Evolutionary conservation across 2,888 invertebrate genomes (phyloP).

Genomic region (Horisme vitalbata): DNA sequence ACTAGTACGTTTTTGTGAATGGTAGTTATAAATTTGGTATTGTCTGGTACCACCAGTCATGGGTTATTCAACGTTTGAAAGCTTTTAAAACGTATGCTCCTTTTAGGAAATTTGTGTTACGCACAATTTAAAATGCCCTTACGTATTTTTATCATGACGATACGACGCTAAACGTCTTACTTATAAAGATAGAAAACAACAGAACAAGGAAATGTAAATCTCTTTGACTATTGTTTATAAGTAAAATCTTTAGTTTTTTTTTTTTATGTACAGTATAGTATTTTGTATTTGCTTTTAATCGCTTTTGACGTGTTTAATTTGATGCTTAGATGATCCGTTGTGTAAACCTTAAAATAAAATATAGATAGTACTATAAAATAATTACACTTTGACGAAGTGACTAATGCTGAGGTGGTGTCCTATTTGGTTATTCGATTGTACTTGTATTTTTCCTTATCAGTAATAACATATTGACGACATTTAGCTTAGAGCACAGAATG

Average conservation of each 20-base stretch:
- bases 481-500: not conserved
- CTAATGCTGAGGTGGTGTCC: slow-evolving; percentile 17
- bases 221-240: slow-evolving; percentile 6
- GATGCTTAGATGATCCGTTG: slow-evolving; percentile 22
- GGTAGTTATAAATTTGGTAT: slow-evolving; percentile 48
- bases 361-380: slow-evolving; percentile 24
- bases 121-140: slow-evolving; percentile 61
- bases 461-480: not conserved
- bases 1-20: no score
- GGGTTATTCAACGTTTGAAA: slow-evolving; percentile 51
- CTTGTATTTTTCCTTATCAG: not conserved
- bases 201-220: no score
- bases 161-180: no score
- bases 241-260: slow-evolving; percentile 19
- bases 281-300: slow-evolving; percentile 36
- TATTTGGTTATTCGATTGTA: slow-evolving; percentile 22
- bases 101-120: slow-evolving; percentile 51
- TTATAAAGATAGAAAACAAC: no score
- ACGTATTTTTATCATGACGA: slow-evolving; percentile 12
- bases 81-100: slow-evolving; percentile 41
- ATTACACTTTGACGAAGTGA: slow-evolving; percentile 24
- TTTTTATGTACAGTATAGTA: slow-evolving; percentile 39
- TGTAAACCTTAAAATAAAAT: slow-evolving; percentile 24
- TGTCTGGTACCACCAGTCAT: slow-evolving; percentile 59
- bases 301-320: slow-evolving; percentile 37